Base-by-base conservation (phyloP, 2,113 vertebrate species). In the Centropus unirufus region DNA sequence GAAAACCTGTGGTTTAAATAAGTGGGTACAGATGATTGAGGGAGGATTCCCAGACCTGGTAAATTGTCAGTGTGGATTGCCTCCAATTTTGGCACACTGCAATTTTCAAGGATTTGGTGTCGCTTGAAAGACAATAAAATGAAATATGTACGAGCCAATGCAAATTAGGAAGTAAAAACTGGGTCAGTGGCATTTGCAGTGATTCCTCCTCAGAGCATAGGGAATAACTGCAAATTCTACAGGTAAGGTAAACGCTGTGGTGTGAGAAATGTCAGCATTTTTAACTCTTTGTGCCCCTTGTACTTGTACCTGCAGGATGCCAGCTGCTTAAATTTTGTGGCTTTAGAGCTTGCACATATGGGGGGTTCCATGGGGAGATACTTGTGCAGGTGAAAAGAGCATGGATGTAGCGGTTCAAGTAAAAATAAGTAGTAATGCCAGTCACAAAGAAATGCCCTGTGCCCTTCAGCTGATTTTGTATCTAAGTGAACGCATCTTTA, bases 1-100 rank as follows among this genome's bases (percentile, higher is more conserved):
- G 81, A 92, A 86, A 90, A 91, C 77, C 84, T 76, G 34, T 79
- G 47, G 64, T 92, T 94, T 93, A 61, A 80, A 5, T 67, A 89
- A 91, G 34, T 84, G 58, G 52, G 40, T 93, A 76, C 36, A 72
- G 85, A 79, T 83, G 82, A 93, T 36, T 26, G 39, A 87, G 70
- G 84, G 74, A 93, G 83, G 77, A 85, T 84, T 87, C 70, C 74
- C 40, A 91, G 87, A 67, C 69, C 73, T 87, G 61, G 68, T 89
- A 91, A 93, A 87, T 62, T 80, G 74, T 82, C 62, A 26, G 66
- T 73, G 74, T 64, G 62, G 62, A 72, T 84, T 92, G 91, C 84
- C 83, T 85, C 21, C 78, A 73, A 22, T 62, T 95, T 76, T 92
- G 81, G 49, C 62, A 91, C 58, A 16, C 19, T 76, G 84, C 84